Percentiles rank a stretch among this genome's conserved stretches.
Conservation (phyloP, 2,797 vertebrate genomes). For the Xyrichtys novacula region DNA sequence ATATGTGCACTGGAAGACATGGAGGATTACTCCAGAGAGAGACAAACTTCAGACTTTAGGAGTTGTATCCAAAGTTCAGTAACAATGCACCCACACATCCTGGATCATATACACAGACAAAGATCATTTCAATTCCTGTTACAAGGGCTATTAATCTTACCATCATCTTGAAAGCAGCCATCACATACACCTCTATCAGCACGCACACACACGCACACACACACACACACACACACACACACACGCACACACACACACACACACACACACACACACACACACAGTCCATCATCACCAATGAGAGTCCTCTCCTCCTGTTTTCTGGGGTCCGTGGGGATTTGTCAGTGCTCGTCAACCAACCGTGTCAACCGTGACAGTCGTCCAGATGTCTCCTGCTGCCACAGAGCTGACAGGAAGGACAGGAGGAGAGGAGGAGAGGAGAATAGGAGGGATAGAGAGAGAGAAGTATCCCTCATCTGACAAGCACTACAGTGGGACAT, state of each 20-base stretch:
- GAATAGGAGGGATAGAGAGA: conserved; percentile 40
- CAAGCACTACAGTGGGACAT: conserved; percentile 69
- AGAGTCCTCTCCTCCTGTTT: conserved; percentile 77
- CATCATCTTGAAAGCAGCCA: conserved; percentile 47
- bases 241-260: conserved; percentile 40
- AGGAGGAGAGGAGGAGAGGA: conserved; percentile 59
- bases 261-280: conserved; percentile 52
- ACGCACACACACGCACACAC: conserved; percentile 30
- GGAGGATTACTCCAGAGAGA: not conserved
- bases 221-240: conserved; percentile 53
- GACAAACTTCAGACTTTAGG: not conserved
- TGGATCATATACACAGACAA: conserved; percentile 30
- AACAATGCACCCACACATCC: conserved; percentile 21
- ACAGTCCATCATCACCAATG: conserved; percentile 70
- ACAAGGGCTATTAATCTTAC: conserved; percentile 61
- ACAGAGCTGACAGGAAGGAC: conserved; percentile 79
- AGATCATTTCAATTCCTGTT: conserved; percentile 44
- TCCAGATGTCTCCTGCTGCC: conserved; percentile 88
- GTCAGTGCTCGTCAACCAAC: conserved; percentile 85
- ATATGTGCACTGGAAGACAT: not conserved
- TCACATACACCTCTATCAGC: conserved; percentile 30
- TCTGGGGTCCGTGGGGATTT: conserved; percentile 80
- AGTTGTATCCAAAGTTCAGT: not conserved
- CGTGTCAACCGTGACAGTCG: conserved; percentile 88
- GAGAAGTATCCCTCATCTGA: conserved; percentile 69